phyloP scores from a whole-genome alignment of 2,888 invertebrate species.

The Agelastica alni region DNA sequence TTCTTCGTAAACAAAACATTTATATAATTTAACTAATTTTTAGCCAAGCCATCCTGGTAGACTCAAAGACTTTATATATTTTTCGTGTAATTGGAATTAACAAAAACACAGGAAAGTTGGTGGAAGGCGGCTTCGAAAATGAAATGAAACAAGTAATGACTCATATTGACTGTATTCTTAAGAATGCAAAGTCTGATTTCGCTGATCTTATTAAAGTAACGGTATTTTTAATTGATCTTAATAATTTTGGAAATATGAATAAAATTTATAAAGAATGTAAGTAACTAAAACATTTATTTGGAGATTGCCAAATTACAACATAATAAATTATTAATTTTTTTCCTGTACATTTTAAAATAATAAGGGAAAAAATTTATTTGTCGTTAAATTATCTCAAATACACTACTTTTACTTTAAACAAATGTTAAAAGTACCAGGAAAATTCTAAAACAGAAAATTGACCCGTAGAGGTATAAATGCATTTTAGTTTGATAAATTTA shows the following conservation, averaged over 20 bases:
- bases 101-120: conserved; percentile 69
- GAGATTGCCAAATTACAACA: too few species aligned
- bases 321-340: too few species aligned
- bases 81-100: conserved; percentile 86
- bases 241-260: conserved; percentile 81
- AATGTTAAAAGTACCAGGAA: too few species aligned
- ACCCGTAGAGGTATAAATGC: too few species aligned
- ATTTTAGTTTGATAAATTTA: too few species aligned
- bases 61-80: conserved; percentile 77
- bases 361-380: too few species aligned
- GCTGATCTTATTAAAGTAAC: conserved; percentile 87
- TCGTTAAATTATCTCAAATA: too few species aligned
- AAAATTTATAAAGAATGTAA: conserved; percentile 84
- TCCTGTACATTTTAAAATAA: too few species aligned
- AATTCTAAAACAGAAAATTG: too few species aligned
- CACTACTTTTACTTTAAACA: too few species aligned
- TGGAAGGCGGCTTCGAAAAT: conserved; percentile 72
- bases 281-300: conserved; percentile 41
- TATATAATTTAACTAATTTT: too few species aligned
- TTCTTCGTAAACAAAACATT: too few species aligned
- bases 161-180: conserved; percentile 77
- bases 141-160: conserved; percentile 77
- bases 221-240: conserved; percentile 77
- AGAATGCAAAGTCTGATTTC: conserved; percentile 72
- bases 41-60: conserved; percentile 88